Percentiles rank a stretch among this genome's conserved stretches.
phyloP scores from a whole-genome alignment of 1,140 invertebrate species.

The Drosophila grimshawi region DNA sequence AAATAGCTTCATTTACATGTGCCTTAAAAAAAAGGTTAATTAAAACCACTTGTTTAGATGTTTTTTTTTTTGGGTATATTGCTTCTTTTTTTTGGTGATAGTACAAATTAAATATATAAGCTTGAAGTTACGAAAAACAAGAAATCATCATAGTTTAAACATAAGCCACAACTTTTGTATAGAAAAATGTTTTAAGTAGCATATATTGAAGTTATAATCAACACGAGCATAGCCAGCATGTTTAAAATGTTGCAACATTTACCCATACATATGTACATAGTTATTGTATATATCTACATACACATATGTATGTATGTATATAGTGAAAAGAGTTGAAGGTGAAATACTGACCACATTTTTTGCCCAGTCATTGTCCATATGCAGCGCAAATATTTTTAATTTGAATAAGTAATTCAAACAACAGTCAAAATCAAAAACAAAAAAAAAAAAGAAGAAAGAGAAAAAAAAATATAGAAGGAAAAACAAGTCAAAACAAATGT shows the following conservation, averaged over 20 bases:
- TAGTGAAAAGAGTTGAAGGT: conserved; percentile 35
- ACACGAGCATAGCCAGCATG: conserved; percentile 32
- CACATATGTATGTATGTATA: conserved; percentile 11
- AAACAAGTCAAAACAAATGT: conserved; percentile 78
- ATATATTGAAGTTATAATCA: conserved; percentile 24
- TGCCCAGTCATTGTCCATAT: conserved; percentile 70
- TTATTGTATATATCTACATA: neutral
- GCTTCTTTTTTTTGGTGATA: neutral
- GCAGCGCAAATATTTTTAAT: conserved; percentile 73
- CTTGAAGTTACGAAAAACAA: neutral
- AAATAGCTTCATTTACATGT: conserved; percentile 1
- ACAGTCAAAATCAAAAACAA: conserved; percentile 67
- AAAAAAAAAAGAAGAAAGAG: conserved; percentile 45
- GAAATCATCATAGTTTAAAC: neutral
- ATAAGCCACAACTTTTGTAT: neutral
- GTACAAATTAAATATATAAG: conserved; percentile 3
- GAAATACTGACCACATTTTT: conserved; percentile 53
- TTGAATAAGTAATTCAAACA: conserved; percentile 83
- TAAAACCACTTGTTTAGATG: neutral
- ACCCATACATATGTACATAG: neutral
- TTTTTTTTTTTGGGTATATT: neutral
- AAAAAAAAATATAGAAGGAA: conserved; percentile 23
- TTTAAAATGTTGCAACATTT: conserved; percentile 29
- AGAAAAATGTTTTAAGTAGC: neutral
- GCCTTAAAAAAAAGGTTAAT: neutral